Evolutionary conservation across 2,888 invertebrate species (phyloP).

Genomic region (Plemyria rubiginata): DNA sequence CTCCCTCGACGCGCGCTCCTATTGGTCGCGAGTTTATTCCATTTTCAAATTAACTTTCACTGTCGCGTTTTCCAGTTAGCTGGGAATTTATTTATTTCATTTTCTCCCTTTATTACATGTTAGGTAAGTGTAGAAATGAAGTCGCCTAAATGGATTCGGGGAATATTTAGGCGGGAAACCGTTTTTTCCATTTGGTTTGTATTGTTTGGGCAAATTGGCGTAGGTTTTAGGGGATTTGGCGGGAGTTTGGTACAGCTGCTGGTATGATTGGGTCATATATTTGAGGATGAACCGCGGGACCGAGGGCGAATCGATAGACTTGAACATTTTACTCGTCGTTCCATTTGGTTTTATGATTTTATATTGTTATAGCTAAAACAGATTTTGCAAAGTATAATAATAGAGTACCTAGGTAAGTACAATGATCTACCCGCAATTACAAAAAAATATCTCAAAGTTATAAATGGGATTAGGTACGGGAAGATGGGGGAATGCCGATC

Average conservation of each 20-base stretch:
- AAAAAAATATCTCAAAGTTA: too few species aligned
- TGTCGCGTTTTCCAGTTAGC: slow-evolving; percentile 54
- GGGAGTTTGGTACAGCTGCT: slow-evolving; percentile 13
- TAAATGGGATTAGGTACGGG: too few species aligned
- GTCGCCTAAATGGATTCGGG: slow-evolving; percentile 44
- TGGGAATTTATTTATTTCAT: slow-evolving; percentile 58
- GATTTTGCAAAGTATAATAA: too few species aligned
- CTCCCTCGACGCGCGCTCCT: slow-evolving; percentile 66
- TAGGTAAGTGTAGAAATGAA: slow-evolving; percentile 45
- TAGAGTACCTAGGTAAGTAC: too few species aligned
- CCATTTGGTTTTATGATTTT: slow-evolving; percentile 6
- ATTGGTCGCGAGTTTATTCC: slow-evolving; percentile 81
- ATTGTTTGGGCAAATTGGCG: slow-evolving; percentile 33
- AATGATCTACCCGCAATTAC: too few species aligned
- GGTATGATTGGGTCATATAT: slow-evolving; percentile 29
- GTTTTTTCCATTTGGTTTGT: slow-evolving; percentile 33
- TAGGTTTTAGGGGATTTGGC: slow-evolving; percentile 27
- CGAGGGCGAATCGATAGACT: slow-evolving; percentile 12
- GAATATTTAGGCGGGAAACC: slow-evolving; percentile 30
- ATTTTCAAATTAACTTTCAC: slow-evolving; percentile 85
- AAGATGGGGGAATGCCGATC: too few species aligned
- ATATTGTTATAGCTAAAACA: background rate
- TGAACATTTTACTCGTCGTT: background rate
- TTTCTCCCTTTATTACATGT: slow-evolving; percentile 58
- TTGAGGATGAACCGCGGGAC: slow-evolving; percentile 22